Percentiles rank a stretch among this genome's conserved stretches.
These are phyloP conservation scores for Periparus ater DNA, from an alignment of 2,797 vertebrate genomes.

Conservation along the genomic window DNA sequence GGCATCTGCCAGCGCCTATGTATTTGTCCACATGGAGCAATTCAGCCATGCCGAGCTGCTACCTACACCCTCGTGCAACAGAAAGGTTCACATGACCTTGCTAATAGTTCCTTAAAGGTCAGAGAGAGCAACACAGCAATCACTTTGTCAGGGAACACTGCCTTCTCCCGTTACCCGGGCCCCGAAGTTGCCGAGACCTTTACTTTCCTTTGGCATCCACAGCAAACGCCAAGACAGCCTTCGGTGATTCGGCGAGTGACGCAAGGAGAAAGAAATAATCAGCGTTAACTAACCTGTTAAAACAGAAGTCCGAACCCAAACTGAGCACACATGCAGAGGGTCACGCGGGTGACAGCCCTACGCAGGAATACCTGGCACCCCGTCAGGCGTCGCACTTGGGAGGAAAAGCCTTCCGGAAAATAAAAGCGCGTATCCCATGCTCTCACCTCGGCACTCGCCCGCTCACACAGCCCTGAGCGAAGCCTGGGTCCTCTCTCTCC, in stretches of 20 bases:
- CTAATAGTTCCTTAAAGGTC: neutral
- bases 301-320: neutral
- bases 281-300: neutral
- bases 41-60: neutral
- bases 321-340: neutral
- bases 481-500: neutral
- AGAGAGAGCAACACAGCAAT: neutral
- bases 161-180: neutral
- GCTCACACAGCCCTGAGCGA: neutral
- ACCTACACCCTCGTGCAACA: neutral
- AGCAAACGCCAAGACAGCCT: neutral
- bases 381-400: accelerated
- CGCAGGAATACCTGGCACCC: neutral
- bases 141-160: neutral
- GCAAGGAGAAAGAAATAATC: neutral
- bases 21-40: neutral
- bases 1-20: neutral
- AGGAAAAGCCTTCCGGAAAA: neutral
- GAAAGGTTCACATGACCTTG: neutral
- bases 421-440: neutral
- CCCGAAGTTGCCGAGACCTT: neutral
- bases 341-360: neutral
- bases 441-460: neutral
- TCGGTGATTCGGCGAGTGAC: neutral
- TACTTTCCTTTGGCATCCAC: neutral